phyloP scores from a whole-genome alignment of 2,113 vertebrate species.

The Scophthalmus maximus region DNA sequence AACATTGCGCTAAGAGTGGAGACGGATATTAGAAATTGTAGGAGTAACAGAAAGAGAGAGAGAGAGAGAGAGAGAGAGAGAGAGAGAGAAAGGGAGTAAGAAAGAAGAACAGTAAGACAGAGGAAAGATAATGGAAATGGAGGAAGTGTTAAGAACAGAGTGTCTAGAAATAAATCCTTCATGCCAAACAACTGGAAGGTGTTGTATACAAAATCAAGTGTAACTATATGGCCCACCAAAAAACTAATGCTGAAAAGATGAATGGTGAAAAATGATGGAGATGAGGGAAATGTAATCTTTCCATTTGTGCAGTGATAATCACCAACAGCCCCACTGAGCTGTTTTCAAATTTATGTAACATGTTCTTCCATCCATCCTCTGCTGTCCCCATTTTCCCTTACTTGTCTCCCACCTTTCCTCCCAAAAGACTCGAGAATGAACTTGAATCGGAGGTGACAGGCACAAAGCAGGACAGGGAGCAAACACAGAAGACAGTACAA shows the following conservation, averaged over 20 bases:
- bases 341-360: slow-evolving; percentile 35
- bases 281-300: slow-evolving; percentile 7
- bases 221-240: slow-evolving; percentile 5
- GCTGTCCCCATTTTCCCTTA: slow-evolving; percentile 6
- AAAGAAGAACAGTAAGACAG: neutral
- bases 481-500: slow-evolving; percentile 42
- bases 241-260: slow-evolving; percentile 21
- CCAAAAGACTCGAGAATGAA: slow-evolving; percentile 34
- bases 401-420: slow-evolving; percentile 19
- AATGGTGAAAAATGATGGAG: slow-evolving; percentile 8
- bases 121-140: slow-evolving; percentile 10
- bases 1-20: slow-evolving; percentile 52
- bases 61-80: neutral
- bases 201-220: slow-evolving; percentile 27
- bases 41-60: neutral
- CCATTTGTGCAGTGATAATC: slow-evolving; percentile 27
- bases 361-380: slow-evolving; percentile 30
- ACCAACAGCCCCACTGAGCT: slow-evolving; percentile 21
- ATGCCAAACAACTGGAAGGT: slow-evolving; percentile 8
- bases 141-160: slow-evolving; percentile 27
- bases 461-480: slow-evolving; percentile 46
- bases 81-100: no score
- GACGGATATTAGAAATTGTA: slow-evolving; percentile 37
- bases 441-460: slow-evolving; percentile 54
- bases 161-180: slow-evolving; percentile 15